Base-by-base conservation (phyloP, 2,797 vertebrate genomes). In the Sibirionetta formosa region DNA sequence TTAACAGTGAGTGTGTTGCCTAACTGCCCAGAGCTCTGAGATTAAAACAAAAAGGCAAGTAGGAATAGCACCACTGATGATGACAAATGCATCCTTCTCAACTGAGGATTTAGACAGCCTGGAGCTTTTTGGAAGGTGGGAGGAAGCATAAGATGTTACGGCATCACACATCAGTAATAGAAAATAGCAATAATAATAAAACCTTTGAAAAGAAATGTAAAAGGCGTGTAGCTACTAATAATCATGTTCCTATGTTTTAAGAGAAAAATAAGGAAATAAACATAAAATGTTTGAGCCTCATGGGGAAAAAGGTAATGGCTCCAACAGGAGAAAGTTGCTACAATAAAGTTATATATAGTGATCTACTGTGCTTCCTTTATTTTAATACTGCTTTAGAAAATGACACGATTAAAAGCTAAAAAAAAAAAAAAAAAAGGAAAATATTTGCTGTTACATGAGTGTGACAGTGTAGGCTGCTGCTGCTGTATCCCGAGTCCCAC, bases 241-340 rank as follows among this genome's bases (percentile, higher is more conserved):
- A 88, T 70, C 4, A 1, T 63, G 66, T 90, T 95, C 84, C 71
- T 89, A 78, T 48, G 69, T 50, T 89, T 86, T 70, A 54, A 84
- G 61, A 82, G 66, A 87, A 84, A 76, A 76, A 57, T 19, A 66
- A 44, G 81, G 71, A 90, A 95, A 92, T 86, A 96, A 93, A 88
- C 60, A 94, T 20, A 65, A 81, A 42, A 16, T n/a, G 35, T 83
- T 69, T 46, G 9, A 58, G 65, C 68, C 61, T 75, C 92, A 38
- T 31, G 40, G 18, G 76, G 9, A 79, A 94, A 80, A 61, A 78
- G n/a, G 17, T 54, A 85, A 80, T 63, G 33, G 53, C 50, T 79
- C 17, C 53, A 89, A 44, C 4, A 73, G 42, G 26, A 85, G 60
- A 80, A 88, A 80, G 26, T 0, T n/a, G 24, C 57, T 81, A 54